Conservation (phyloP, 1,140 invertebrate genomes). For the Trialeurodes vaporariorum region DNA sequence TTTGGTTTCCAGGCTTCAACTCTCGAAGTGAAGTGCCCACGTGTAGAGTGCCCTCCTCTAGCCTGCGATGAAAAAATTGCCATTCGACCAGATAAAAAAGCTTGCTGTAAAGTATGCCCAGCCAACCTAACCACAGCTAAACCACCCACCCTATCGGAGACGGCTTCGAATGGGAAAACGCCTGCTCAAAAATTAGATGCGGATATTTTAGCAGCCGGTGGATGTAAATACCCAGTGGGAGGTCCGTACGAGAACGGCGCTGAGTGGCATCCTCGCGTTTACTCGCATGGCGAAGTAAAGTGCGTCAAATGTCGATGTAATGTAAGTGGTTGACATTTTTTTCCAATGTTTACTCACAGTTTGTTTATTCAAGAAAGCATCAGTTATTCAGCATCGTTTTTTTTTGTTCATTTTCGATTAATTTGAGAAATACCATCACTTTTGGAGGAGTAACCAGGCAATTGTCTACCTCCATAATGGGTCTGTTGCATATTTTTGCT, state of each 20-base stretch:
- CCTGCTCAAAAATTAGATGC: constrained; percentile 31
- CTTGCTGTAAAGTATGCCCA: constrained; percentile 67
- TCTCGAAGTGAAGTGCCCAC: constrained; percentile 58
- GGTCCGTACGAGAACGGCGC: constrained; percentile 63
- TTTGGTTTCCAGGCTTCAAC: constrained; percentile 38
- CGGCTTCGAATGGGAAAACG: constrained; percentile 15
- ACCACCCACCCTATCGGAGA: constrained; percentile 1
- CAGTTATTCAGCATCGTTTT: too few relatives aligned
- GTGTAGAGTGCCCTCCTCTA: constrained; percentile 57
- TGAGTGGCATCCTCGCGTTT: constrained; percentile 72
- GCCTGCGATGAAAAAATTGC: constrained; percentile 57
- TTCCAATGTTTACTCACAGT: too few relatives aligned
- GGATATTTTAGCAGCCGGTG: constrained; percentile 59
- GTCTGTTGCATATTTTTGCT: too few relatives aligned
- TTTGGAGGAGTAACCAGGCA: too few relatives aligned
- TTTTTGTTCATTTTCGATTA: too few relatives aligned
- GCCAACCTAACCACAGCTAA: constrained; percentile 27
- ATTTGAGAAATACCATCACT: too few relatives aligned
- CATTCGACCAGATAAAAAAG: constrained; percentile 53
- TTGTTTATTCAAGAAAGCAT: too few relatives aligned
- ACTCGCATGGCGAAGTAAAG: constrained; percentile 68
- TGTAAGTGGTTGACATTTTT: too few relatives aligned
- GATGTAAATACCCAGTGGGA: constrained; percentile 56
- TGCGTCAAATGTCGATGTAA: constrained; percentile 80
- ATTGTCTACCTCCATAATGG: too few relatives aligned